Evolutionary conservation across 1,140 invertebrate species (phyloP).

Genomic region (Macrosteles quadrilineatus): DNA sequence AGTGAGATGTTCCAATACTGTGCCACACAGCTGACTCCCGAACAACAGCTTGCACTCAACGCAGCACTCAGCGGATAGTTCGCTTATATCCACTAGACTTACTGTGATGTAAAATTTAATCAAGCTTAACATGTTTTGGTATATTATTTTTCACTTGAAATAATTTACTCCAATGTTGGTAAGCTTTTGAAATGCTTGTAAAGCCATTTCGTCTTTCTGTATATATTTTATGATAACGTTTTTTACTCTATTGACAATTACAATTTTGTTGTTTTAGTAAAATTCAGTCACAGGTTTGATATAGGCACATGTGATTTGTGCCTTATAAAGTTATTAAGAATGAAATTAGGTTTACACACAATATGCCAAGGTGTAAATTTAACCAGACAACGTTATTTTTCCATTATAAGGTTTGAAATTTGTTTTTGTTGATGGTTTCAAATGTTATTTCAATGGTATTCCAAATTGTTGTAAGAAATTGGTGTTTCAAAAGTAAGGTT

Average conservation of each 20-base stretch:
- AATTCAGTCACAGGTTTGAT: neutral
- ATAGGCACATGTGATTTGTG: no score
- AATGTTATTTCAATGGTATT: no score
- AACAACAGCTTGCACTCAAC: constrained; percentile 81
- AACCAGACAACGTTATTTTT: no score
- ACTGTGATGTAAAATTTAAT: constrained; percentile 21
- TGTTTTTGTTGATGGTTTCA: no score
- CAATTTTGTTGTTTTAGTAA: neutral
- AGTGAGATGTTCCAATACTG: constrained; percentile 82
- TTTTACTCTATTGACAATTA: neutral
- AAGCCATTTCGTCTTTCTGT: neutral
- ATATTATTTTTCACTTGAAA: neutral
- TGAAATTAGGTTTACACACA: no score
- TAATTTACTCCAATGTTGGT: neutral
- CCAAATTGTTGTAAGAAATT: no score
- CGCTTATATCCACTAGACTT: constrained; percentile 7
- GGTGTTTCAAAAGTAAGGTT: no score
- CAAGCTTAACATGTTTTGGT: neutral
- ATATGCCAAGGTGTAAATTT: no score
- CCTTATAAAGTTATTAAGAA: no score
- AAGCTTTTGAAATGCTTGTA: neutral
- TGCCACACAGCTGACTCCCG: constrained; percentile 68
- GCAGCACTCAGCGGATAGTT: constrained; percentile 52
- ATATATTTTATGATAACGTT: neutral
- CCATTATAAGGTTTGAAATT: no score